These are phyloP conservation scores for Protobothrops flavoviridis DNA, from an alignment of 2,113 vertebrate genomes.

Conservation along the genomic window DNA sequence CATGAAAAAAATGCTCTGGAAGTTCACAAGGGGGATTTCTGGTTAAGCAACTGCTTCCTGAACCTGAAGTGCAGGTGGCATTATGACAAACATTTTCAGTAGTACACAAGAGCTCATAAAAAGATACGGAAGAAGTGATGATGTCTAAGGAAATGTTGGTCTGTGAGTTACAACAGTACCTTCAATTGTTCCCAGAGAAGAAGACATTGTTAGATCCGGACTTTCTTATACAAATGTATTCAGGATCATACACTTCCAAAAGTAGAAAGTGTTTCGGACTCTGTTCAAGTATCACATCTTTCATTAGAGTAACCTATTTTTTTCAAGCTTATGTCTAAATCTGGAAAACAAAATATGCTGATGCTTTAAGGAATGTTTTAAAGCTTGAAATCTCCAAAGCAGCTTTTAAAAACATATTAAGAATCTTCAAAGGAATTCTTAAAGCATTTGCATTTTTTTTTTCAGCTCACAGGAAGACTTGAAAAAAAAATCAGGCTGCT, in stretches of 20 bases:
- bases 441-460: not conserved
- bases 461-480: not conserved
- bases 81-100: not conserved
- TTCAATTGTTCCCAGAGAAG: not conserved
- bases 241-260: not conserved
- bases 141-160: not conserved
- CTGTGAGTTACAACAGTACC: not conserved
- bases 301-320: not conserved
- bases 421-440: not conserved
- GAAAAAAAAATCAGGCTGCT: not conserved
- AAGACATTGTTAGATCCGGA: not conserved
- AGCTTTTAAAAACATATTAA: not conserved
- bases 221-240: not conserved
- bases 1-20: not conserved
- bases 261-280: not conserved
- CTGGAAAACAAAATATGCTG: not conserved
- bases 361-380: not conserved
- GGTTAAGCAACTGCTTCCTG: not conserved
- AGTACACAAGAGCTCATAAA: not conserved
- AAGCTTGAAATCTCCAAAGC: not conserved
- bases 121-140: not conserved
- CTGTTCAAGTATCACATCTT: not conserved
- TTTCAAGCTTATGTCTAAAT: not conserved
- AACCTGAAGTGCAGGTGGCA: not conserved
- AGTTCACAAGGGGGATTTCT: not conserved